These are phyloP conservation scores for Bemisia tabaci DNA, from an alignment of 1,140 invertebrate genomes.

Conservation along the genomic window DNA sequence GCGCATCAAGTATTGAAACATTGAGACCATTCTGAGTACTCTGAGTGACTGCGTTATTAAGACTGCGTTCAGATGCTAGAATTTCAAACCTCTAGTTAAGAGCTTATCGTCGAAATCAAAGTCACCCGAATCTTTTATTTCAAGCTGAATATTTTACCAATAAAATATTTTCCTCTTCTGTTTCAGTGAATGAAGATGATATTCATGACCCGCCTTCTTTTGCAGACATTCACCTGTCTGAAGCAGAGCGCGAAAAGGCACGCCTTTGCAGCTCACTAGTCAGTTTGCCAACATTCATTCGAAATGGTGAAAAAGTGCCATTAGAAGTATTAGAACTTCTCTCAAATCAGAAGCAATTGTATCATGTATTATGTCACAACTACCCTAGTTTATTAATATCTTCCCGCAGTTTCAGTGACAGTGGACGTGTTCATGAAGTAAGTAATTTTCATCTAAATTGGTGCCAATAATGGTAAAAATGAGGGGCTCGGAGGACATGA, in stretches of 20 bases:
- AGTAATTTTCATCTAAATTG: no score
- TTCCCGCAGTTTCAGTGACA: conserved; percentile 47
- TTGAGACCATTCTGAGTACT: no score
- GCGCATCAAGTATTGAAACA: no score
- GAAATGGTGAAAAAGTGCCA: conserved; percentile 47
- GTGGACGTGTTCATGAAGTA: conserved; percentile 34
- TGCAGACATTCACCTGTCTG: conserved; percentile 34
- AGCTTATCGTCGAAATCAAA: no score
- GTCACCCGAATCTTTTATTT: no score
- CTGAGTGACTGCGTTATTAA: no score
- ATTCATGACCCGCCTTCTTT: conserved; percentile 23
- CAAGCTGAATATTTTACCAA: no score
- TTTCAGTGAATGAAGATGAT: conserved; percentile 27
- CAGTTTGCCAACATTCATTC: conserved; percentile 57
- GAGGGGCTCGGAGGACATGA: no score
- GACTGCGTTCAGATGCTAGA: no score
- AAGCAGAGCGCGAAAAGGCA: conserved; percentile 14
- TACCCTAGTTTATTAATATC: conserved; percentile 50
- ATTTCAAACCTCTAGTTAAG: no score
- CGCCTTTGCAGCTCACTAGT: conserved; percentile 32
- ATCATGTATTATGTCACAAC: conserved; percentile 54
- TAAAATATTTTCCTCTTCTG: not conserved
- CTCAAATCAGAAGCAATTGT: conserved; percentile 46
- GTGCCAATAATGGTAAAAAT: not conserved
- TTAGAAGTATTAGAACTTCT: conserved; percentile 38